Percentiles rank a stretch among this genome's conserved stretches.
Conservation (phyloP, 2,888 invertebrate genomes). For the Hemithea aestivaria region DNA sequence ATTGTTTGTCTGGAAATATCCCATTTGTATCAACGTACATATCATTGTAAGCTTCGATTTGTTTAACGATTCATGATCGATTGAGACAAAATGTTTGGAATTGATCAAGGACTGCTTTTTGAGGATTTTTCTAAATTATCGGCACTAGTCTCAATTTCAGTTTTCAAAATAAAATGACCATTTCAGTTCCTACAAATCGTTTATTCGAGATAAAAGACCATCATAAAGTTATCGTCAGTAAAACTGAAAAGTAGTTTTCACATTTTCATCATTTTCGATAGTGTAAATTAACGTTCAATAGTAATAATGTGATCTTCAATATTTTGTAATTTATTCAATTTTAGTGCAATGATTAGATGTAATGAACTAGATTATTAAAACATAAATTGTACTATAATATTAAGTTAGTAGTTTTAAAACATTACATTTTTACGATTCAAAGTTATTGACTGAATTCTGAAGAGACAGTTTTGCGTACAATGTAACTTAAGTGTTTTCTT, state of each 20-base stretch:
- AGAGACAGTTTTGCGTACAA: conserved; percentile 61
- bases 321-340: conserved; percentile 73
- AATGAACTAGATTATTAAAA: conserved; percentile 62
- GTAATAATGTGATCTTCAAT: conserved; percentile 61
- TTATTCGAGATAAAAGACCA: conserved; percentile 31
- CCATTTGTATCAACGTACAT: conserved; percentile 56
- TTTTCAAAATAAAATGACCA: conserved; percentile 35
- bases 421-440: conserved; percentile 64
- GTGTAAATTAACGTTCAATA: conserved; percentile 45
- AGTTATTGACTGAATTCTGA: conserved; percentile 67
- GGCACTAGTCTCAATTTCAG: conserved; percentile 37
- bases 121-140: conserved; percentile 46
- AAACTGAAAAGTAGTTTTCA: conserved; percentile 49
- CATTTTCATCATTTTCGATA: conserved; percentile 35
- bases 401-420: conserved; percentile 60
- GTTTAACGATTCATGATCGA: conserved; percentile 35
- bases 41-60: conserved; percentile 42
- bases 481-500: conserved; percentile 56
- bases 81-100: conserved; percentile 58
- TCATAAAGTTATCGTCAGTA: conserved; percentile 34
- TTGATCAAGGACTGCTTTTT: conserved; percentile 75
- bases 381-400: conserved; percentile 62
- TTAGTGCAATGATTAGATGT: conserved; percentile 78
- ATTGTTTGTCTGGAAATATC: conserved; percentile 34
- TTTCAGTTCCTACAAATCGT: conserved; percentile 49